Percentiles rank a stretch among this genome's conserved stretches.
phyloP scores from a whole-genome alignment of 2,797 vertebrate species.

The Oceanodroma leucorhoa region DNA sequence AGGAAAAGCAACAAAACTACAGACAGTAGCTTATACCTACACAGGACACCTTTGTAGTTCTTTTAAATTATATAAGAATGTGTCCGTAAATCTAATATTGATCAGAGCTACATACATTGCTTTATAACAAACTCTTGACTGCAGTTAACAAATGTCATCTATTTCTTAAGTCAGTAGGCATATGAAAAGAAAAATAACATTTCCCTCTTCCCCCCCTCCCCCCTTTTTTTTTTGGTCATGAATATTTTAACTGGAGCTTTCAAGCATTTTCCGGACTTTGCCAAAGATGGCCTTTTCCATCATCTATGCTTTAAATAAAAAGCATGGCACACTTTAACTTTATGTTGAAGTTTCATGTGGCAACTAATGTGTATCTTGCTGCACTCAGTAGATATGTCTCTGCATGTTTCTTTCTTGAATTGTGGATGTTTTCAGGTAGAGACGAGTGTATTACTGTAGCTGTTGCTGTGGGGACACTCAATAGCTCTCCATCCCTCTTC shows the following conservation, averaged over 20 bases:
- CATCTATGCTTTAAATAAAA: background rate
- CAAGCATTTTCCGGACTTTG: background rate
- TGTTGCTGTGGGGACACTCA: background rate
- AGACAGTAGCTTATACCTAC: background rate
- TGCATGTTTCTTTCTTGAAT: background rate
- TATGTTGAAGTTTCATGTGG: background rate
- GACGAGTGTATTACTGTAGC: background rate
- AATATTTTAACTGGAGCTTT: background rate
- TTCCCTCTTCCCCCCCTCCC: rapidly evolving
- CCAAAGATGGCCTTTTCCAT: background rate
- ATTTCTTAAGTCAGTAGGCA: background rate
- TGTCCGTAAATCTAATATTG: background rate
- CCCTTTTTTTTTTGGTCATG: background rate
- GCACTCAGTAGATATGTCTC: background rate
- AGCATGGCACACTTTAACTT: background rate
- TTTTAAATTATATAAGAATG: background rate
- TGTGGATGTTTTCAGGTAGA: background rate
- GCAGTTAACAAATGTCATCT: background rate
- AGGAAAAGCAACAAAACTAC: background rate
- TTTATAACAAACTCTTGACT: background rate
- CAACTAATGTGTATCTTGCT: background rate
- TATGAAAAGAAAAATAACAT: background rate
- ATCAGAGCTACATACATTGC: background rate
- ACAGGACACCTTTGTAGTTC: background rate
- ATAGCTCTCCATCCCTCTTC: background rate